Evolutionary conservation across 2,113 vertebrate species (phyloP), one percentile per base, ranked within the genome.

Genomic region (Bubo blakistoni): DNA sequence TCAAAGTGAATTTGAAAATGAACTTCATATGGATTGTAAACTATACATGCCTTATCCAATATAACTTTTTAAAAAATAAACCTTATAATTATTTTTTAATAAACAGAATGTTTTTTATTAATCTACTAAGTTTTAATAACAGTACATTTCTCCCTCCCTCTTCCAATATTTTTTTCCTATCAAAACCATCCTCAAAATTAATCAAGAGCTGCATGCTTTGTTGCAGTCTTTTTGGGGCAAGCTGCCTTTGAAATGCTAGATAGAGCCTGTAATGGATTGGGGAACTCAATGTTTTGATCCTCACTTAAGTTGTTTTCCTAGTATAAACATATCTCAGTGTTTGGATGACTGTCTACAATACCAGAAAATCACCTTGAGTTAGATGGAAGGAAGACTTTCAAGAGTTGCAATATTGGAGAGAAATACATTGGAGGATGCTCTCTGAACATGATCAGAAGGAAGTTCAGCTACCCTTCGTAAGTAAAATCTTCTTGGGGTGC

Each of bases 1-100:
- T 95, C 92, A 94, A 96, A 97, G 92, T 82, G 85, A 95, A 93
- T 95, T 93, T 95, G 86, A 83, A 97, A 96, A 96, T 87, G 67
- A 96, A 94, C 65, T 85, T 93, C 88, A 92, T 71, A 61, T 82
- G 78, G 81, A 90, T 80, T 79, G 36, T 49, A 81, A 95, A 82
- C 42, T 62, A 25, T 14, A 61, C 32, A 55, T 42, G 58, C 30
- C 59, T 74, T 94, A 90, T 71, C 44, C 67, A 82, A 70, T 73
- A 81, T 88, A 10, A 73, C 32, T 1, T 29, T 81, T 72, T 67
- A 40, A 76, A 76, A 38, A 76, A 72, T 9, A 66, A 81, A 10
- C 5, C 11, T 73, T 73, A 73, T 54, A 86, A 86, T 94, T 96
- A 73, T 90, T 84, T 89, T 97, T 96, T 88, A 96, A 96, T 90